Percentiles rank a stretch among this genome's conserved stretches.
These are phyloP conservation scores for Tapera naevia DNA, from an alignment of 2,797 vertebrate genomes.

Conservation along the genomic window DNA sequence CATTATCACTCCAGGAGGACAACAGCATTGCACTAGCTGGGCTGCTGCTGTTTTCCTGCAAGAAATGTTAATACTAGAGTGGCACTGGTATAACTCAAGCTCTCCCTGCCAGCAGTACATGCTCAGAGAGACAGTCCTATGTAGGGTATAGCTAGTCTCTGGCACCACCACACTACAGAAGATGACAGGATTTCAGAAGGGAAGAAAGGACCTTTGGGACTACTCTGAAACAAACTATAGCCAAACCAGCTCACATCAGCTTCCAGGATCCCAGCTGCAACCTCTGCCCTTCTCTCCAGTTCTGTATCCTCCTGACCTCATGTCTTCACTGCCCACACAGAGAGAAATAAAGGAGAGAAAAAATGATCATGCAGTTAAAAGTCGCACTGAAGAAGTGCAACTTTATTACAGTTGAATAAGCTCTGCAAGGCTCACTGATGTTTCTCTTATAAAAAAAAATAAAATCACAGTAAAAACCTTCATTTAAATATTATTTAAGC, in stretches of 20 bases:
- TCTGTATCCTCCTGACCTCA: not conserved
- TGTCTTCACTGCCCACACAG: not conserved
- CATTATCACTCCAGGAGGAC: not conserved
- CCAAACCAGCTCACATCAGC: not conserved
- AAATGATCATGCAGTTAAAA: not conserved
- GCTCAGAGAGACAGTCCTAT: not conserved
- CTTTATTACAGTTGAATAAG: not conserved
- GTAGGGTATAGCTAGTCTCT: not conserved
- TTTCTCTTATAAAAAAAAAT: not conserved
- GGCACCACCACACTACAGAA: not conserved
- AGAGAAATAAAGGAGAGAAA: not conserved
- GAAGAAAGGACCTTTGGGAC: not conserved
- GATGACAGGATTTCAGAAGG: not conserved
- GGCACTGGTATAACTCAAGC: not conserved
- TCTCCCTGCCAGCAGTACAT: not conserved
- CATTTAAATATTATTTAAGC: conserved; percentile 29
- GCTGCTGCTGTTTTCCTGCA: not conserved
- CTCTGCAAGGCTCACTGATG: not conserved
- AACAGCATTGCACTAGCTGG: not conserved
- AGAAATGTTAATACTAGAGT: not conserved
- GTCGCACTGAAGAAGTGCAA: not conserved
- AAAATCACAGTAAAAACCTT: not conserved
- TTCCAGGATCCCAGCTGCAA: not conserved
- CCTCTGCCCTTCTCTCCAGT: not conserved
- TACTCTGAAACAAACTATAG: not conserved